Evolutionary conservation across 2,888 invertebrate species (phyloP), one percentile per base, ranked within the genome.

Genomic region (Melolontha melolontha): DNA sequence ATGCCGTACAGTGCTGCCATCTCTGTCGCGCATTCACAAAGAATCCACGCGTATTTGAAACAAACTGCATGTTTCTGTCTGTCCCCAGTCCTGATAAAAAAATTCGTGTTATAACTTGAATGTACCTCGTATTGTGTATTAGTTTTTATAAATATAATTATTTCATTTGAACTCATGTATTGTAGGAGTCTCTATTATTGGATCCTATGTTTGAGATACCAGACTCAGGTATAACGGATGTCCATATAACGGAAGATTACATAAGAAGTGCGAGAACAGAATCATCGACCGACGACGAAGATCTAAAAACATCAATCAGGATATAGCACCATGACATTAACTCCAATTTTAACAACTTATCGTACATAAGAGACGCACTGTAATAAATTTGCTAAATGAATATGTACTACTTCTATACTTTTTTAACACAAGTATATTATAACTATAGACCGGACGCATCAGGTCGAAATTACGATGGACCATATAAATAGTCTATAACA

Each of bases 171-270:
- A 10, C 42, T 27, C 11, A 70, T 10, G 47, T 40, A 65, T 42
- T 47, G n/a, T 27, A 69, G 69, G 69, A 69, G 22, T 62, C 64
- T 11, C 11, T 98, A 59, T 86, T 99, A 47, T 86, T 98, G 74
- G 97, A 98, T 78, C 93, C 98, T 71, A 98, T 98, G 96, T 99
- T 97, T 86, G 97, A 98, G 83, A 94, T 97, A 76, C 99, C 99
- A 51, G 97, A 97, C 22, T 96, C 96, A 0, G 95, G 97, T 83
- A 93, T 98, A 34, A 87, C 90, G 72, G 88, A 90, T 66, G 96
- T 98, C 59, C 94, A 95, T 80, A 91, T 98, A 67, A 95, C 93
- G 69, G 93, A 93, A 82, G 92, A 91, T 67, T 94, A 92, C 80
- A 84, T 75, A 82, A 82, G 68, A 79, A 74, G 78, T 4, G 75